Conservation (phyloP, 2,113 vertebrate species). For the Prinia subflava region DNA sequence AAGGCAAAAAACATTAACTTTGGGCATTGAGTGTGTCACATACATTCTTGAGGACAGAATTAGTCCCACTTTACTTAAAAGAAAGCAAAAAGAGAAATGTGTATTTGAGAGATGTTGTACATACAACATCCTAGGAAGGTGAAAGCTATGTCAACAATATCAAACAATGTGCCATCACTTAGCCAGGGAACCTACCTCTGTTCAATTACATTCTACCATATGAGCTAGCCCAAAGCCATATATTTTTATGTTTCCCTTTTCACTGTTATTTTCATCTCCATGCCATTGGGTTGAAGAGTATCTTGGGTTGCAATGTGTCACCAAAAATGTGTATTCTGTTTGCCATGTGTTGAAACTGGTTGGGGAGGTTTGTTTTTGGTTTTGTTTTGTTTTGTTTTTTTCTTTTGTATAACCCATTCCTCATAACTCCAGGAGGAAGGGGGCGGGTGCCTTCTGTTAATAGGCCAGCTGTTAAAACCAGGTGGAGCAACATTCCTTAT, state of each 20-base stretch:
- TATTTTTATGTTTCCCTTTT: conserved; percentile 29
- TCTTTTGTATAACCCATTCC: too few relatives aligned
- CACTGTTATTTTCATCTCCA: conserved; percentile 39
- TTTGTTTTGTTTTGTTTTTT: too few relatives aligned
- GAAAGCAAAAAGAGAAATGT: conserved; percentile 7
- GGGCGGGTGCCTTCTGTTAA: too few relatives aligned
- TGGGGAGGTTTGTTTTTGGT: too few relatives aligned
- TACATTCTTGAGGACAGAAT: background rate
- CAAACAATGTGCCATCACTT: conserved; percentile 3
- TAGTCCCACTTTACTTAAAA: background rate
- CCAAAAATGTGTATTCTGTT: too few relatives aligned
- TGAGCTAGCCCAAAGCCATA: background rate
- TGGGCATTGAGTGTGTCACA: background rate
- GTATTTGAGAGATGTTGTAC: background rate
- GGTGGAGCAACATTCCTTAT: too few relatives aligned
- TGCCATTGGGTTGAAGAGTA: conserved; percentile 38
- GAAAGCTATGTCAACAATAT: background rate
- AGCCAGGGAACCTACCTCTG: background rate
- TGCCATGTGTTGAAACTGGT: too few relatives aligned
- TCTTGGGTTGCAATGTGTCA: too few relatives aligned
- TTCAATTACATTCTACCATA: background rate
- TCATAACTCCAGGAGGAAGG: too few relatives aligned
- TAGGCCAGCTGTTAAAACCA: too few relatives aligned
- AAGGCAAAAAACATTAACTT: background rate
- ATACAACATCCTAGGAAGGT: background rate